Base-by-base conservation (phyloP, 2,888 invertebrate genomes). In the Linnaemya vulpina region DNA sequence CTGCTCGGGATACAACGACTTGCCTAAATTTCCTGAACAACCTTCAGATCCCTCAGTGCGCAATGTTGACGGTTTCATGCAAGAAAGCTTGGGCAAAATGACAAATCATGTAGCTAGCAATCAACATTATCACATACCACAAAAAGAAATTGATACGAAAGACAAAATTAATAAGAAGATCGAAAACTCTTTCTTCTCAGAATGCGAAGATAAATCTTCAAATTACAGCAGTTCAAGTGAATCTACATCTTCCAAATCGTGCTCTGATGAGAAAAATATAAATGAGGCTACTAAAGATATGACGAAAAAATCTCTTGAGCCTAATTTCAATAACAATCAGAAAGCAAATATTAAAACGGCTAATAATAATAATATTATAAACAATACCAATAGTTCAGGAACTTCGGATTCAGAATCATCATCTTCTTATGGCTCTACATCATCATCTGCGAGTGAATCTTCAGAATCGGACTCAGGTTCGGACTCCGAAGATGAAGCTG, bases 1-100 rank as follows among this genome's bases (percentile, higher is more conserved):
- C 80, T 97, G 98, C 1, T 94, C 93, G 49, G 98, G 98, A 5
- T 99, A 99, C 93, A 95, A 97, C 86, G 95, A 98, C 81, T 93
- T 99, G 87, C 98, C 99, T 0, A 92, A 94, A 1, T 97, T 97
- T 91, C 98, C 99, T 0, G 94, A 94, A 68, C 93, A 93, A 8
- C 94, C 96, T 0, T 96, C 96, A 0, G 96, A 96, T 90, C 94
- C 96, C 0, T 93, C 94, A 1, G 95, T 96, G 0, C 94, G 98
- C n/a, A 96, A 97, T 91, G 96, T 97, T 4, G 95, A 86, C 53
- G 89, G 89, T 58, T 90, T 80, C 87, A 90, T 88, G 90, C 91
- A 86, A 65, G 90, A 86, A 88, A 90, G 77, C 87, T 87, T 83
- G 87, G 88, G 81, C 68, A 88, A 86, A 86, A 88, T 82, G 79